These are phyloP conservation scores for Leucophenga varia DNA, from an alignment of 1,140 invertebrate genomes.

Conservation along the genomic window DNA sequence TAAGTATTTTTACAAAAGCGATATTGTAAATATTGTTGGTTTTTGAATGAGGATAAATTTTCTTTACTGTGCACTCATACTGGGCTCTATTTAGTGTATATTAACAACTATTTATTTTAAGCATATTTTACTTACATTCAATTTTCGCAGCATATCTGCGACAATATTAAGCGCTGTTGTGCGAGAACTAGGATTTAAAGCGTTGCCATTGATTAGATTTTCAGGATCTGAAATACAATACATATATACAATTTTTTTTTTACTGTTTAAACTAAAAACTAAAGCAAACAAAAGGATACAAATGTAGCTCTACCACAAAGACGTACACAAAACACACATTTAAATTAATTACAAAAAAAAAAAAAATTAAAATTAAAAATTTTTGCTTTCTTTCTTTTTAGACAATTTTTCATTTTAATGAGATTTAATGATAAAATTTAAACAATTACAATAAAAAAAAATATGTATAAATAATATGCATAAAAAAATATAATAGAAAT, in stretches of 20 bases:
- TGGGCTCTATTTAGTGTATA: background rate
- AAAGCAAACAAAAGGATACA: background rate
- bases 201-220: slow-evolving; percentile 66
- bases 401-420: slow-evolving; percentile 19
- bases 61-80: background rate
- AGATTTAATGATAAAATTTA: slow-evolving; percentile 19
- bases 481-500: background rate
- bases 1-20: too few relatives aligned
- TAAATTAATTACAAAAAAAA: slow-evolving; percentile 15
- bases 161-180: slow-evolving; percentile 92
- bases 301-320: slow-evolving; percentile 16
- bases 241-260: background rate
- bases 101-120: too few relatives aligned
- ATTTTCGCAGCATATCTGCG: slow-evolving; percentile 89
- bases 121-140: slow-evolving; percentile 76
- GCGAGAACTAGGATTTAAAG: slow-evolving; percentile 80
- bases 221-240: slow-evolving; percentile 55
- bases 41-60: too few relatives aligned
- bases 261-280: background rate
- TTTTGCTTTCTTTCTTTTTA: slow-evolving; percentile 20
- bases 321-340: slow-evolving; percentile 33
- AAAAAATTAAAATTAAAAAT: slow-evolving; percentile 10
- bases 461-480: too few relatives aligned
- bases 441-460: slow-evolving; percentile 19
- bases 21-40: too few relatives aligned